Percentiles rank a stretch among this genome's conserved stretches.
Conservation (phyloP, 2,888 invertebrate species). For the Troides oblongomaculatus region DNA sequence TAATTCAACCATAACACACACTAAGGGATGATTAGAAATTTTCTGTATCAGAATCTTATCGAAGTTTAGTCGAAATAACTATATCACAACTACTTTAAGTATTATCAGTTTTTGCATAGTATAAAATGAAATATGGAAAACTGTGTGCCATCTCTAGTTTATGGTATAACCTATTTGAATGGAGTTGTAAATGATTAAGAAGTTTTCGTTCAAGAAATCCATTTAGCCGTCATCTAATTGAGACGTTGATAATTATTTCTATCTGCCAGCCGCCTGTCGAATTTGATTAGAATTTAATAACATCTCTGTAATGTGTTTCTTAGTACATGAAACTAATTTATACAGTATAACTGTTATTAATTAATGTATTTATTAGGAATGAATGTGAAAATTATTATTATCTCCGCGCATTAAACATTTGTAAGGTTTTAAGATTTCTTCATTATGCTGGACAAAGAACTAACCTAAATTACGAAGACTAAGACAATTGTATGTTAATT, state of each 20-base stretch:
- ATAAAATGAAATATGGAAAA: not conserved
- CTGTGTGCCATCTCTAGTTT: not conserved
- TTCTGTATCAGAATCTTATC: too few relatives aligned
- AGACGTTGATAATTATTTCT: slow-evolving; percentile 20
- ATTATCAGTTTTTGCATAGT: not conserved
- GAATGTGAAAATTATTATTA: slow-evolving; percentile 2
- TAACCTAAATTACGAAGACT: too few relatives aligned
- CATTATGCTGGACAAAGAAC: too few relatives aligned
- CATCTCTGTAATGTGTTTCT: slow-evolving; percentile 13
- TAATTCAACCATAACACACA: too few relatives aligned
- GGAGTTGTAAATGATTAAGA: slow-evolving; percentile 11
- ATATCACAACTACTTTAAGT: not conserved
- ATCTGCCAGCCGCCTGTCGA: slow-evolving; percentile 15
- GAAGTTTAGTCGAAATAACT: too few relatives aligned
- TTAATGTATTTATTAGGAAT: not conserved
- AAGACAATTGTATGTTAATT: too few relatives aligned
- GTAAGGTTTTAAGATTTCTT: not conserved
- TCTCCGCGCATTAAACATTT: not conserved
- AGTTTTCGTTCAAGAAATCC: slow-evolving; percentile 18
- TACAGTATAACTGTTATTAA: not conserved
- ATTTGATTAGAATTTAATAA: slow-evolving; percentile 17
- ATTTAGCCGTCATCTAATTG: slow-evolving; percentile 16
- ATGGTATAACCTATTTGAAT: slow-evolving; percentile 6
- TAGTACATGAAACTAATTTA: not conserved
- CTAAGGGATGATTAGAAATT: too few relatives aligned